Evolutionary conservation across 2,113 vertebrate species (phyloP), one percentile per base, ranked within the genome.

Genomic region (Thalassoma bifasciatum): DNA sequence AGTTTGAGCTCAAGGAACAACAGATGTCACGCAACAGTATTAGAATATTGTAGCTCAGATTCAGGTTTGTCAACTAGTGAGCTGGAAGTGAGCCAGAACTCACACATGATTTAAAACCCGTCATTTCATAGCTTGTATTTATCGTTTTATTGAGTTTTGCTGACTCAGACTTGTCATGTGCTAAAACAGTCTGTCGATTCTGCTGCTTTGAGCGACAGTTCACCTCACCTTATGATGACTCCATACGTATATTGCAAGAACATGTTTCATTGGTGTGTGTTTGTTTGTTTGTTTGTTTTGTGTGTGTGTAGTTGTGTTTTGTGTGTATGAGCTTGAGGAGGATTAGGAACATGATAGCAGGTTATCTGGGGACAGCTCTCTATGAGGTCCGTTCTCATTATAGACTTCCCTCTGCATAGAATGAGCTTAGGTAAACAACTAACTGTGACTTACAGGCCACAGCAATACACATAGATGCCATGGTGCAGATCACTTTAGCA

Each of bases 311-410:
- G 11, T 9, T 42, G 40, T 42, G 40, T 42, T 9, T 42, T 59
- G 42, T 23, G 23, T 50, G 34, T 70, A 30, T 44, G 34, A 50
- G 42, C 42, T 47, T 4, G 44, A 62, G 21, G 17, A 36, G 21
- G 34, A 66, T 72, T 70, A 63, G 26, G 56, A 37, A 57, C 47
- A 65, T 65, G 37, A 72, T 72, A 38, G 40, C 71, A 42, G 56
- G 75, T 84, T 65, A 58, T 72, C 47, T 72, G 57, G 79, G 86
- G 77, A 72, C 77, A 74, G 76, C 73, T 68, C 49, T 71, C 58
- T 36, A 40, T 61, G 73, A 75, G 72, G 67, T 70, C 73, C 66
- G 63, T 61, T 58, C 83, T 84, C 70, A 68, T 77, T 76, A 76
- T 19, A 50, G 70, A 59, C 50, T 52, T 72, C 79, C 76, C 69